Percentiles rank a stretch among this genome's conserved stretches.
These are phyloP conservation scores for Magallana gigas DNA, from an alignment of 1,140 invertebrate genomes.

Conservation along the genomic window DNA sequence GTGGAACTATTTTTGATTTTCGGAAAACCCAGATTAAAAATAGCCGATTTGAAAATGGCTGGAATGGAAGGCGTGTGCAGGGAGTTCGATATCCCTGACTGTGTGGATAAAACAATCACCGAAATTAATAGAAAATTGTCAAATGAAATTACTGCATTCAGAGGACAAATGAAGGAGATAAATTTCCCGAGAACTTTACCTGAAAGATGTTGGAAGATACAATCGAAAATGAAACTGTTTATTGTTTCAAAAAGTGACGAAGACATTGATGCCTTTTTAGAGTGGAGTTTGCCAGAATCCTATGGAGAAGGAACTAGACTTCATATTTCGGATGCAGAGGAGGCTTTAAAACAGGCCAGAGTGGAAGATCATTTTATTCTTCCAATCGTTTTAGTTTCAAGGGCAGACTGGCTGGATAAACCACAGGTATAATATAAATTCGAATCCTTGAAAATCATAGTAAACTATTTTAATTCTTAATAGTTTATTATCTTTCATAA, in stretches of 20 bases:
- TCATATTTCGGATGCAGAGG: neutral
- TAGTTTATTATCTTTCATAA: too few species aligned
- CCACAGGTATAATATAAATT: too few species aligned
- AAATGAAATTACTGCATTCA: neutral
- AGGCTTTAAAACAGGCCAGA: neutral
- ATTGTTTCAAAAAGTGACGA: neutral
- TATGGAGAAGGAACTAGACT: too few species aligned
- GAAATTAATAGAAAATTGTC: neutral
- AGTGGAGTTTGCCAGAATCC: neutral
- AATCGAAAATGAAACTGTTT: conserved; percentile 6
- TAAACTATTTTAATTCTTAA: too few species aligned
- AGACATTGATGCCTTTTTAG: neutral
- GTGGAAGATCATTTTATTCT: neutral
- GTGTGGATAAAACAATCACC: neutral
- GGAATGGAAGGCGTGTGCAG: neutral
- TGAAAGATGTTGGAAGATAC: neutral
- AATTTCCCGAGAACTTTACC: neutral
- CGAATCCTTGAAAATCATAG: too few species aligned
- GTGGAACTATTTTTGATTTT: neutral
- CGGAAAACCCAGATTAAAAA: neutral
- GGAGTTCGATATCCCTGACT: neutral
- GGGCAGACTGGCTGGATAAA: neutral
- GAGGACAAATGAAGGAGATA: neutral
- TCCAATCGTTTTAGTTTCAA: neutral
- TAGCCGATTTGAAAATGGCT: neutral